Conservation (phyloP, 92 coral and sea anemone species). For the Porites cylindrica region DNA sequence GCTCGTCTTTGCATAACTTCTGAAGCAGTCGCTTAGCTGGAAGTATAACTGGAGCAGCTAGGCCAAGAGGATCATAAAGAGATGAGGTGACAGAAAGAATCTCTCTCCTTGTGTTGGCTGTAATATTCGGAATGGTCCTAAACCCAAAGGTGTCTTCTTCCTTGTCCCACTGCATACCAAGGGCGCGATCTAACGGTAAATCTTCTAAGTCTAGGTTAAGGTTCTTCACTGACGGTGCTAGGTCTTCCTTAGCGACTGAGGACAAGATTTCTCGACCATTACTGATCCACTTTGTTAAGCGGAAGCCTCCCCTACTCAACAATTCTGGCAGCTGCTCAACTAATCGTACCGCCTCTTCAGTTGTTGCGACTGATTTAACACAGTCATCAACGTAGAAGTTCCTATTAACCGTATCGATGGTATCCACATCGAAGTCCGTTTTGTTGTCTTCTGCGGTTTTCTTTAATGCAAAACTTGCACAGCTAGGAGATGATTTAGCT, state of each 20-base stretch:
- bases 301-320: too few relatives aligned
- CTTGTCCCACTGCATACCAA: constrained; percentile 31
- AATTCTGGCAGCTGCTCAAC: constrained; percentile 14
- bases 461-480: constrained; percentile 24
- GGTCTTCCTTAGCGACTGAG: too few relatives aligned
- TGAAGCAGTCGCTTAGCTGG: constrained; percentile 36
- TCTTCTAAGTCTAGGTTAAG: not conserved
- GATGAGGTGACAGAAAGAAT: constrained; percentile 39
- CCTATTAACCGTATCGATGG: constrained; percentile 6
- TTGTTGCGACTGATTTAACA: constrained; percentile 19
- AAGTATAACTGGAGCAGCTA: constrained; percentile 47
- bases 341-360: constrained; percentile 1
- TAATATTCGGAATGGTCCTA: not conserved
- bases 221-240: too few relatives aligned
- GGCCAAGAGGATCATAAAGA: constrained; percentile 51
- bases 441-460: constrained; percentile 22
- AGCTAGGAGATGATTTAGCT: constrained; percentile 42
- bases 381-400: constrained; percentile 46
- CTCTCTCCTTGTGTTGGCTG: constrained; percentile 37
- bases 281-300: too few relatives aligned
- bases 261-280: too few relatives aligned
- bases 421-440: not conserved
- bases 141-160: constrained; percentile 36
- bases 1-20: constrained; percentile 29
- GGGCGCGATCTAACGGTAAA: too few relatives aligned